These are phyloP conservation scores for Drosophila bocqueti DNA, from an alignment of 1,140 invertebrate species.

Conservation along the genomic window DNA sequence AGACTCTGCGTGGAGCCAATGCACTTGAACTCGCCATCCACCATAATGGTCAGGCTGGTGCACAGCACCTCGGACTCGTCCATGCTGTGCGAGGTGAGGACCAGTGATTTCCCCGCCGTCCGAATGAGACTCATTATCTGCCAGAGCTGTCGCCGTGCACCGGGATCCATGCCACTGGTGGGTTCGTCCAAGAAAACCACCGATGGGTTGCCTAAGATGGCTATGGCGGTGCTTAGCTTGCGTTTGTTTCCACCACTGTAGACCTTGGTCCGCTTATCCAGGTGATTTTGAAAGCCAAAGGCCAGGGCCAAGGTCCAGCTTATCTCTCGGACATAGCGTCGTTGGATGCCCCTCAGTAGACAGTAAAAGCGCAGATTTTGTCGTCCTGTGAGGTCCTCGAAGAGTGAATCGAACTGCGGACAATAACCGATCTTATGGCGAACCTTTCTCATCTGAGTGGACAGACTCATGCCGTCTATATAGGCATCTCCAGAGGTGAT, in stretches of 20 bases:
- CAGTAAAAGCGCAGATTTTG: slow-evolving; percentile 92
- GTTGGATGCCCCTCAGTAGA: slow-evolving; percentile 89
- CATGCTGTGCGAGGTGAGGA: slow-evolving; percentile 93
- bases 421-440: slow-evolving; percentile 91
- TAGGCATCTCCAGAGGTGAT: slow-evolving; percentile 86
- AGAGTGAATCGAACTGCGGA: slow-evolving; percentile 93
- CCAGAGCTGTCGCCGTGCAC: slow-evolving; percentile 92
- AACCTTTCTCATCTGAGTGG: slow-evolving; percentile 84
- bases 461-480: slow-evolving; percentile 86
- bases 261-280: slow-evolving; percentile 86
- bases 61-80: slow-evolving; percentile 95
- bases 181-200: slow-evolving; percentile 95
- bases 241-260: slow-evolving; percentile 97
- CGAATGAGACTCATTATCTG: slow-evolving; percentile 88
- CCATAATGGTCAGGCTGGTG: slow-evolving; percentile 94
- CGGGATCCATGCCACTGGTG: slow-evolving; percentile 93
- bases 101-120: slow-evolving; percentile 88
- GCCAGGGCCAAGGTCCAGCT: slow-evolving; percentile 80
- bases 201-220: slow-evolving; percentile 94
- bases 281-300: slow-evolving; percentile 85
- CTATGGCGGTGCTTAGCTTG: slow-evolving; percentile 96
- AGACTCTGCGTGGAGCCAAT: slow-evolving; percentile 89
- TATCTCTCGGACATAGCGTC: slow-evolving; percentile 78
- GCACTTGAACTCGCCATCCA: slow-evolving; percentile 91
- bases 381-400: slow-evolving; percentile 91